Base-by-base conservation (phyloP, 2,888 invertebrate genomes). In the Tetanocera ferruginea region DNA sequence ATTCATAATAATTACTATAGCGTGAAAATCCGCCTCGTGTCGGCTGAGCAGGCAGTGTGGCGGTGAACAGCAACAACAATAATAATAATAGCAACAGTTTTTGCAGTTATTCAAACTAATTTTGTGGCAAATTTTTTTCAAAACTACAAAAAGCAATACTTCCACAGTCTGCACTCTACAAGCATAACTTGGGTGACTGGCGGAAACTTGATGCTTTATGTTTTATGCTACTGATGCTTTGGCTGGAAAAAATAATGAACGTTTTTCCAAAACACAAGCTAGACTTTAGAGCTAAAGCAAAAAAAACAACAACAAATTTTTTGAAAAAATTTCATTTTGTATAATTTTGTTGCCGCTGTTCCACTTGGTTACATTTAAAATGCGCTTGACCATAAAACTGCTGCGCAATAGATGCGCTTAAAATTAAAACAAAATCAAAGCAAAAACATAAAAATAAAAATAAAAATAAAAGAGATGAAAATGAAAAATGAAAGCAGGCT, bases 331-430 rank as follows among this genome's bases (percentile, higher is more conserved):
- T 19, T 55, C 8, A 5, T 19, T 60, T 60, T 23, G 9, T 60
- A 28, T 19, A 23, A 28, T 60, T 23, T 60, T 28, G 60, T 28
- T 25, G 14, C 31, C 19, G 37, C 19, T 62, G 64, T 66, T 34
- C 17, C 64, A 66, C 37, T 34, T 66, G n/a, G 64, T 19, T 66
- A n/a, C 64, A 19, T n/a, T 17, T 3, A 9, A 14, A 34, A 31
- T 34, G 64, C 64, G 34, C 64, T 66, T 66, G 64, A 66, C 64
- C 64, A 66, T 66, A 66, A 66, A 28, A 66, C n/a, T 66, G 14
- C 28, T 23, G 23, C 23, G 28, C 5, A 60, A 60, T 28, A 60
- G 14, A 60, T 14, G 43, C 43, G 43, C 43, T 3, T 14, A 9
- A 28, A 25, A 28, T 25, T 28, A 19, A 28, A 17, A 60, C 25